Base-by-base conservation (phyloP, 2,113 vertebrate genomes). In the Caretta caretta region DNA sequence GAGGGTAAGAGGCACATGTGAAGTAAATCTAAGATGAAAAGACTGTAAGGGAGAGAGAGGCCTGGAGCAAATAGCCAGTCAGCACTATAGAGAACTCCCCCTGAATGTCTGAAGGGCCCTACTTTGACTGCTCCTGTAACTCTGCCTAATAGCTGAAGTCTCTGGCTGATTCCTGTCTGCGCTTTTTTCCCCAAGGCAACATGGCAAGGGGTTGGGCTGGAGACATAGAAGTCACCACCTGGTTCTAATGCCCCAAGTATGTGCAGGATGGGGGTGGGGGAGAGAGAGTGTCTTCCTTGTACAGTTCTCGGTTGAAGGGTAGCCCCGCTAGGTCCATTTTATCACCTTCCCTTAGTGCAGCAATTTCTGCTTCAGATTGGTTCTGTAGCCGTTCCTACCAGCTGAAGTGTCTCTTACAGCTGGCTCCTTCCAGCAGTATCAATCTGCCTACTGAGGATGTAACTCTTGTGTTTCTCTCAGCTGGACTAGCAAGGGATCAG, bases 161-260 rank as follows among this genome's bases (percentile, higher is more conserved):
- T 69, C 0, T 0, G 19, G 7, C 2, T 83, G 24, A 42, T 25
- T 80, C 29, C 80, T 87, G 29, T 51, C 3, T 5, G 16, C 1
- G 2, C 2, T 42, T n/a, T 76, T 53, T 59, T 79, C 84, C 35
- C 14, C 65, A 16, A 69, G 7, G 35, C 35, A 17, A 69, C 31
- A 57, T 57, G 25, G 56, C 25, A 53, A 53, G 56, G 56, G 56
- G 25, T 11, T 12, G 25, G 25, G 10, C 56, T 57, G 56, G 25
- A 29, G 56, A 57, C 20, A 57, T 10, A 10, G 56, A 25, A 57
- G 9, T 57, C 56, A 57, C 25, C 25, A 57, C 56, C 27, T 57
- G 25, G 56, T 57, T 57, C 24, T 57, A 29, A 11, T 27, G 25
- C 25, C 24, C 25, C 25, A 27, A 7, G 49, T 14, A 48, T 54